phyloP scores from a whole-genome alignment of 2,888 invertebrate species.

The Lordiphosa fenestrarum region DNA sequence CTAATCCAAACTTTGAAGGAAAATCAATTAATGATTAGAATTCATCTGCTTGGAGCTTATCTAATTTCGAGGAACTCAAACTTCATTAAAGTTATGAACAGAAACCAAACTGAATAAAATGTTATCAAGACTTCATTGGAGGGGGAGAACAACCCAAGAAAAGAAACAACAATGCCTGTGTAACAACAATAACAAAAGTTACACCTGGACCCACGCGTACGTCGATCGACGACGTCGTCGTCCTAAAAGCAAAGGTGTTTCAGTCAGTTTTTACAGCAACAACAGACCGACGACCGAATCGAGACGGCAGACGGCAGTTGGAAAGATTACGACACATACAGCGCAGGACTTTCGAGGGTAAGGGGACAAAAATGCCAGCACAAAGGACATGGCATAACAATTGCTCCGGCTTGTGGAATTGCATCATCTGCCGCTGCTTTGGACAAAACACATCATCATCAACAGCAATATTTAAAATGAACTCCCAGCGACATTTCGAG shows the following conservation, averaged over 20 bases:
- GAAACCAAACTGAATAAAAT: slow-evolving; percentile 48
- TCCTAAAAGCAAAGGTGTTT: slow-evolving; percentile 60
- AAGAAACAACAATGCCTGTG: slow-evolving; percentile 34
- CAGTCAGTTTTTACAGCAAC: slow-evolving; percentile 46
- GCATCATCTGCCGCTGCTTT: slow-evolving; percentile 31
- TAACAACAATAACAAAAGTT: slow-evolving; percentile 51
- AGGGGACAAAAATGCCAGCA: slow-evolving; percentile 10
- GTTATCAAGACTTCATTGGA: slow-evolving; percentile 36
- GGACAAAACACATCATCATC: slow-evolving; percentile 13
- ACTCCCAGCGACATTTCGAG: slow-evolving; percentile 49
- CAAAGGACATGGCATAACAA: slow-evolving; percentile 36
- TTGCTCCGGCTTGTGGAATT: slow-evolving; percentile 31
- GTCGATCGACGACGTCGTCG: slow-evolving; percentile 28
- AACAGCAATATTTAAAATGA: slow-evolving; percentile 12
- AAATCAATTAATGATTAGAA: no score
- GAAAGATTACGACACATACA: slow-evolving; percentile 44
- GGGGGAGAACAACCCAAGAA: slow-evolving; percentile 28
- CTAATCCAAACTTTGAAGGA: no score
- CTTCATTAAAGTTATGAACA: slow-evolving; percentile 10
- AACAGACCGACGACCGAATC: neutral
- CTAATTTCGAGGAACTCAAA: slow-evolving; percentile 16
- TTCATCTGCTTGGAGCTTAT: no score
- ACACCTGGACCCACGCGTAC: slow-evolving; percentile 68
- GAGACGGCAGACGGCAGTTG: slow-evolving; percentile 39
- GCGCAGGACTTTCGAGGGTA: slow-evolving; percentile 30